Evolutionary conservation across 2,888 invertebrate species (phyloP).

Genomic region (Spodoptera picta): DNA sequence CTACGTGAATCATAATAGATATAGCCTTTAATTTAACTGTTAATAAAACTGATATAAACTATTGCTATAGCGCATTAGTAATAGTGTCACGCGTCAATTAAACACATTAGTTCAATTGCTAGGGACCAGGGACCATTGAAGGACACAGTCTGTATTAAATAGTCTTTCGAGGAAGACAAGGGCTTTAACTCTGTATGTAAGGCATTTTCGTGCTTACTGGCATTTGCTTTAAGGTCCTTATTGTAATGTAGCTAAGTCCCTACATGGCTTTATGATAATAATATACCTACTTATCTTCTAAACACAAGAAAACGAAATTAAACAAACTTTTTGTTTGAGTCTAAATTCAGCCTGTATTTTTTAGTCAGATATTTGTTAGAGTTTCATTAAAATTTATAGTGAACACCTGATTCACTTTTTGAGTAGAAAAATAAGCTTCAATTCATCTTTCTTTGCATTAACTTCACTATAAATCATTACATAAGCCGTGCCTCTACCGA

Average conservation of each 20-base stretch:
- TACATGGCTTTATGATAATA: neutral
- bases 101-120: constrained; percentile 66
- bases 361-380: no score
- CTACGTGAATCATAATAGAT: constrained; percentile 35
- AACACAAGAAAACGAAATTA: neutral
- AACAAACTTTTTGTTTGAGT: neutral
- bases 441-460: constrained; percentile 14
- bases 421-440: neutral
- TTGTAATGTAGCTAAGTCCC: constrained; percentile 17
- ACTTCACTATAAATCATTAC: constrained; percentile 27
- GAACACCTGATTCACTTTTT: no score
- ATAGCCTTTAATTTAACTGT: constrained; percentile 37
- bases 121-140: constrained; percentile 46
- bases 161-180: constrained; percentile 36
- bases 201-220: constrained; percentile 18
- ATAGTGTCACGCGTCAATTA: constrained; percentile 67
- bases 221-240: constrained; percentile 16
- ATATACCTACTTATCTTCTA: neutral
- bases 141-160: constrained; percentile 25
- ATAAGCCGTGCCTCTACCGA: constrained; percentile 22
- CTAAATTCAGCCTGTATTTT: neutral
- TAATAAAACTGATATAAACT: constrained; percentile 48
- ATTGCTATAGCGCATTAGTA: constrained; percentile 50
- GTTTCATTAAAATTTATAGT: no score
- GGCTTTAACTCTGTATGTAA: constrained; percentile 41